Base-by-base conservation (phyloP, 2,113 vertebrate genomes). In the Platichthys stellatus region DNA sequence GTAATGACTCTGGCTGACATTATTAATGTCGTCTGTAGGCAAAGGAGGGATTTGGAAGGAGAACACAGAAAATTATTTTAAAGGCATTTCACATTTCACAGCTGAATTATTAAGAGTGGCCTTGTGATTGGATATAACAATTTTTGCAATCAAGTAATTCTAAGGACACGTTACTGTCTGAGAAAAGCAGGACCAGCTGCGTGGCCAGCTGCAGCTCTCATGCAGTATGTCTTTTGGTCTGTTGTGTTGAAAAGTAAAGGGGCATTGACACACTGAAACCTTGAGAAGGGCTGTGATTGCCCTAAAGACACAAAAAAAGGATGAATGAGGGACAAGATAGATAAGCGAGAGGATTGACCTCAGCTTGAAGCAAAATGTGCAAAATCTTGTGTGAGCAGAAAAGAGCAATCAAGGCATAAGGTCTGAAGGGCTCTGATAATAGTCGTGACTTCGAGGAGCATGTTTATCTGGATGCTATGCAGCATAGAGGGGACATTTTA, bases 251-350 rank as follows among this genome's bases (percentile, higher is more conserved):
- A 51, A 51, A n/a, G n/a, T 20, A 61, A 60, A 2, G 7, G 31
- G 31, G 31, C 31, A 7, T 31, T 31, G 31, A 31, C 31, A 31
- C 31, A 7, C 31, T 31, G 31, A 31, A 31, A 31, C 31, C 5
- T 2, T 53, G 53, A 15, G 26, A 26, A 24, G n/a, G 66, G 26
- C 23, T 17, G 6, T 63, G 64, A 69, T 63, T 69, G 51, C 35
- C 31, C 60, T 59, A 60, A 43, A 38, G 26, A 43, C 51, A 15
- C 43, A 15, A 63, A 11, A 17, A 68, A 76, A 49, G 20, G 43
- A 66, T 56, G 53, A 65, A 72, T n/a, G 31, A 79, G 35, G 56
- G 47, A 49, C 24, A 69, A 31, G 60, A 51, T 3, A 24, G 28
- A 66, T 17, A 38, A 63, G 43, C 21, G 26, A n/a, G 18, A 40